Evolutionary conservation across 1,140 invertebrate species (phyloP), one percentile per base, ranked within the genome.

Genomic region (Lepidurus packardi): DNA sequence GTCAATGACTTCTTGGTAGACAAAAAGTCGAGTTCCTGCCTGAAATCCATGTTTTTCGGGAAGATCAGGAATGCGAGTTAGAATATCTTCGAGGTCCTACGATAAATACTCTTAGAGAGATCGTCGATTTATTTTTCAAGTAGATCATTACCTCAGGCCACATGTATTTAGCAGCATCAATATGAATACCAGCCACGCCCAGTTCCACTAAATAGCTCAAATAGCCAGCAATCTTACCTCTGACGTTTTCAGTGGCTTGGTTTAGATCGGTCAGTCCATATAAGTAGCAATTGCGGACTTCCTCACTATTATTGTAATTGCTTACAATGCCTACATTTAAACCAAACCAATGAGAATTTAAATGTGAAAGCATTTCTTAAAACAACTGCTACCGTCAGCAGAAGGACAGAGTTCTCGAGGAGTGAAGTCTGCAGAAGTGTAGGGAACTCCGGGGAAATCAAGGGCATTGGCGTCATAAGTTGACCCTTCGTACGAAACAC

Each of bases 261-360:
- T 93, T 89, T 78, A 96, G 87, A 84, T 95, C 93, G 77, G 90
- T 89, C 5, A 95, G 85, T 10, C 91, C 90, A 16, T 87, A 85
- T 1, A 94, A 83, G 80, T 92, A 89, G 83, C 94, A 95, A 82
- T 94, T 92, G 47, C 93, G 85, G 1, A 80, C 79, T 76, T 80
- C 78, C 24, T 73, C 21, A 8, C 76, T 76, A 45, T 78, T 43
- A 43, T 65, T 43, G 73, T 80, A 80, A 43, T 80, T 45, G 76
- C 78, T 80, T 16, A 80, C 79, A 45, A 78, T 42, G 89, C 89
- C 86, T 92, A 84, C 3, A 73, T 73, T n/a, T 73, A 4, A n/a
- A 3, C n/a, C n/a, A 73, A n/a, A 0, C 1, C 3, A 74, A 34
- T 10, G 2, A 6, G 10, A 47, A 11, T 47, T 47, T 47, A 24